Percentiles rank a stretch among this genome's conserved stretches.
Evolutionary conservation across 2,888 invertebrate species (phyloP).

Genomic region (Imbricaverruca yamaguchii): DNA sequence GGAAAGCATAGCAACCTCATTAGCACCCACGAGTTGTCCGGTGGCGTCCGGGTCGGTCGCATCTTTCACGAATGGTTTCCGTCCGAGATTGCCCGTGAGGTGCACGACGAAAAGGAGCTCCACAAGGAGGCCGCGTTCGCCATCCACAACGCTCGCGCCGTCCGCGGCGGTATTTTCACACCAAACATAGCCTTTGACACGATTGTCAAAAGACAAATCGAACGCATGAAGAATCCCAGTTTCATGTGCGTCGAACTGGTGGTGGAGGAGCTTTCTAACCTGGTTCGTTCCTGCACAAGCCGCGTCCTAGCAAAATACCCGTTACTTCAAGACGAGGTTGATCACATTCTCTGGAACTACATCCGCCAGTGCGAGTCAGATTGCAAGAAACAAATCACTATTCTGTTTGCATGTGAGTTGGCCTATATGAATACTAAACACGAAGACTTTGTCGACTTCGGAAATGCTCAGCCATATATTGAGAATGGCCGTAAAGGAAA

Average conservation of each 20-base stretch:
- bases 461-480: no score
- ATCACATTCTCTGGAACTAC: slow-evolving; percentile 90
- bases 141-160: slow-evolving; percentile 96
- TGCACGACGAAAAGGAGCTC: slow-evolving; percentile 97
- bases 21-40: slow-evolving; percentile 93
- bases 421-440: no score
- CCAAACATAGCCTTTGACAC: slow-evolving; percentile 99
- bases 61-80: slow-evolving; percentile 99
- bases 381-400: slow-evolving; percentile 90
- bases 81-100: slow-evolving; percentile 99
- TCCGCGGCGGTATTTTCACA: slow-evolving; percentile 92
- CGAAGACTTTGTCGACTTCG: no score
- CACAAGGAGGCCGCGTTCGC: slow-evolving; percentile 97
- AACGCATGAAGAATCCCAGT: slow-evolving; percentile 89
- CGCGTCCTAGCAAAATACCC: slow-evolving; percentile 78
- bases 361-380: slow-evolving; percentile 88
- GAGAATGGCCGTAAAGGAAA: no score
- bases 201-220: slow-evolving; percentile 98
- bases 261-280: slow-evolving; percentile 88
- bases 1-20: slow-evolving; percentile 76
- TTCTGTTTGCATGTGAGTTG: slow-evolving; percentile 47
- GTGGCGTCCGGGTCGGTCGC: slow-evolving; percentile 97
- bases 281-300: slow-evolving; percentile 56
- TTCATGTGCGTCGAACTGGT: slow-evolving; percentile 98
- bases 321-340: slow-evolving; percentile 92